Percentiles rank a stretch among this genome's conserved stretches.
Conservation (phyloP, 2,888 invertebrate species). For the Nowickia ferox region DNA sequence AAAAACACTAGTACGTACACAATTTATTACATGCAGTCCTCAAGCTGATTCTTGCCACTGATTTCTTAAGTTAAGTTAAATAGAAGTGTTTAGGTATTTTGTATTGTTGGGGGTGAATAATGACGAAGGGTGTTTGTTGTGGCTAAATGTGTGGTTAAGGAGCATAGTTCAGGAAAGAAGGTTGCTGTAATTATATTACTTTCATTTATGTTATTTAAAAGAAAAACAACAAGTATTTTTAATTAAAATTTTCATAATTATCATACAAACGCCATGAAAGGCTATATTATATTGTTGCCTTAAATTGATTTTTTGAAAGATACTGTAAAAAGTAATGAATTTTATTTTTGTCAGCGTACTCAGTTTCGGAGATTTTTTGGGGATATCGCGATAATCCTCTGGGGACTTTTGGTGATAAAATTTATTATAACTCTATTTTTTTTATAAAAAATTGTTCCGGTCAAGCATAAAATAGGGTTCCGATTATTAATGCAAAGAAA, state of each 20-base stretch:
- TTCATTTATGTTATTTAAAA: slow-evolving; percentile 30
- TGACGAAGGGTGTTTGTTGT: background rate
- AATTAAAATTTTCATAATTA: slow-evolving; percentile 67
- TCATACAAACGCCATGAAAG: slow-evolving; percentile 51
- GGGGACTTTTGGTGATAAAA: no score
- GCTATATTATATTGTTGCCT: slow-evolving; percentile 36
- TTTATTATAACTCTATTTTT: no score
- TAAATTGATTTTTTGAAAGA: background rate
- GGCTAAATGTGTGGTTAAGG: background rate
- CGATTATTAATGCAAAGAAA: no score
- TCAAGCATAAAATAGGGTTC: no score
- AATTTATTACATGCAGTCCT: slow-evolving; percentile 9
- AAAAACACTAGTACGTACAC: no score
- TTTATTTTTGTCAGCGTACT: background rate
- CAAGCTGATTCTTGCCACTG: slow-evolving; percentile 41
- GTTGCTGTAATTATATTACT: slow-evolving; percentile 46
- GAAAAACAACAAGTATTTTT: slow-evolving; percentile 56
- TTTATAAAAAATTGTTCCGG: no score
- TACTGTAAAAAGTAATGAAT: background rate
- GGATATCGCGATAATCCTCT: no score
- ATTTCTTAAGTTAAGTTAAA: slow-evolving; percentile 24
- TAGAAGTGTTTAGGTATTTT: slow-evolving; percentile 4
- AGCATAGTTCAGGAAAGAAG: slow-evolving; percentile 55
- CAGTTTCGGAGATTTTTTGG: no score
- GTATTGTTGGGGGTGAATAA: slow-evolving; percentile 2